Percentiles rank a stretch among this genome's conserved stretches.
Evolutionary conservation across 1,140 invertebrate genomes (phyloP).

Genomic region (Ctenoplectra terminalis): DNA sequence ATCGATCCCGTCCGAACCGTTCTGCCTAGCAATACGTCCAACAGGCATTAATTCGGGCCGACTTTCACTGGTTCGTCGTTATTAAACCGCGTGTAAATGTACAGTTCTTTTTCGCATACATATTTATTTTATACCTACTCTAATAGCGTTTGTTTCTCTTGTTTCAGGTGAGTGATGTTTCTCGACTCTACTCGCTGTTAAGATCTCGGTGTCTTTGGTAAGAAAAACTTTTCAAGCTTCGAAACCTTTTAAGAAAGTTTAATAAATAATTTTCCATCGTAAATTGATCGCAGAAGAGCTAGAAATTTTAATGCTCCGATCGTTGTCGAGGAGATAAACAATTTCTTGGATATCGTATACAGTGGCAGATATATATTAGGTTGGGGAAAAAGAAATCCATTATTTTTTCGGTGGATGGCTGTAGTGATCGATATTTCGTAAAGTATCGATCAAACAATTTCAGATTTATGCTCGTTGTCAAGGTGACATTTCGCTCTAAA

Average conservation of each 20-base stretch:
- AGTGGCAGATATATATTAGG: too few relatives aligned
- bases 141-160: slow-evolving; percentile 9
- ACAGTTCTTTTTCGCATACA: background rate
- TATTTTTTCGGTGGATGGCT: too few relatives aligned
- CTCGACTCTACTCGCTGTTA: slow-evolving; percentile 29
- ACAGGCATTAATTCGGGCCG: slow-evolving; percentile 58
- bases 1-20: slow-evolving; percentile 64
- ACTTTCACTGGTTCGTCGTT: slow-evolving; percentile 55
- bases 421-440: too few relatives aligned
- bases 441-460: too few relatives aligned
- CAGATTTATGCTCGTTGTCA: too few relatives aligned
- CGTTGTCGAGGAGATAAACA: background rate
- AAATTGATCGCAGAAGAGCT: background rate
- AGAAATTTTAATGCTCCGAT: background rate
- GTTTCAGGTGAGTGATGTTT: slow-evolving; percentile 50
- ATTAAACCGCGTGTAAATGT: slow-evolving; percentile 35
- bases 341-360: background rate
- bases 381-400: too few relatives aligned
- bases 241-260: background rate
- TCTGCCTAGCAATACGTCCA: slow-evolving; percentile 59
- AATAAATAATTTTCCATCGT: background rate
- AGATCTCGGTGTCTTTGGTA: slow-evolving; percentile 36
- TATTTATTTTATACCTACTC: background rate
- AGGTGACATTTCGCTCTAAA: too few relatives aligned
- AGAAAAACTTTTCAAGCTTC: slow-evolving; percentile 15